phyloP scores from a whole-genome alignment of 2,888 invertebrate genomes.

The Dione juno region DNA sequence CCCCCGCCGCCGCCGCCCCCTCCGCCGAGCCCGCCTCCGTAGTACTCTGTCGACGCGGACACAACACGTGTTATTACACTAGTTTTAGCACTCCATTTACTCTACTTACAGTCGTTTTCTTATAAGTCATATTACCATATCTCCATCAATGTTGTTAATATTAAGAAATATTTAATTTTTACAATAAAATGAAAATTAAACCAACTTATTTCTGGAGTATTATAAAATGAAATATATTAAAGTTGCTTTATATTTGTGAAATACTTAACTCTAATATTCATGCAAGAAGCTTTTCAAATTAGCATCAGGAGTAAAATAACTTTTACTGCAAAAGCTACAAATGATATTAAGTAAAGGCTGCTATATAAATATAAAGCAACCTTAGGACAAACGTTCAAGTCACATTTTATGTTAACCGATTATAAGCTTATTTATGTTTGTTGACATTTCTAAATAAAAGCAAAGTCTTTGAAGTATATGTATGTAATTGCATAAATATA shows the following conservation, averaged over 20 bases:
- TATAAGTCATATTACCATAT: not conserved
- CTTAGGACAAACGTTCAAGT: conserved; percentile 24
- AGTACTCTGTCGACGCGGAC: conserved; percentile 67
- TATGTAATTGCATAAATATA: conserved; percentile 18
- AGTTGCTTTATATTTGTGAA: conserved; percentile 28
- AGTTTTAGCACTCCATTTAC: not conserved
- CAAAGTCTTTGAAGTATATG: not conserved
- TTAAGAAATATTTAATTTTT: not conserved
- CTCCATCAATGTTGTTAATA: not conserved
- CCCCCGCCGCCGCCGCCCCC: conserved; percentile 65
- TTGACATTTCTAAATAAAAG: conserved; percentile 8
- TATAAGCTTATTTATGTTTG: conserved; percentile 16
- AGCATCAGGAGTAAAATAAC: conserved; percentile 4
- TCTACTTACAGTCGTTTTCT: not conserved
- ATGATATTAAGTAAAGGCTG: conserved; percentile 8
- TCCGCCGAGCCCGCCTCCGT: conserved; percentile 80
- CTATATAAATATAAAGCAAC: conserved; percentile 26
- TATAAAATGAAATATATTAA: conserved; percentile 19
- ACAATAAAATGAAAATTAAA: not conserved
- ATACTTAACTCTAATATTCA: conserved; percentile 21
- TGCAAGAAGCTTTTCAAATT: conserved; percentile 18
- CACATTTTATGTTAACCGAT: conserved; percentile 1
- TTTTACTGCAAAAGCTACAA: conserved; percentile 15
- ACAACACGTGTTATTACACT: conserved; percentile 38
- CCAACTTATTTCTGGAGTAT: conserved; percentile 20